Percentiles rank a stretch among this genome's conserved stretches.
Conservation (phyloP, 2,888 invertebrate species). For the Teleiodes luculella region DNA sequence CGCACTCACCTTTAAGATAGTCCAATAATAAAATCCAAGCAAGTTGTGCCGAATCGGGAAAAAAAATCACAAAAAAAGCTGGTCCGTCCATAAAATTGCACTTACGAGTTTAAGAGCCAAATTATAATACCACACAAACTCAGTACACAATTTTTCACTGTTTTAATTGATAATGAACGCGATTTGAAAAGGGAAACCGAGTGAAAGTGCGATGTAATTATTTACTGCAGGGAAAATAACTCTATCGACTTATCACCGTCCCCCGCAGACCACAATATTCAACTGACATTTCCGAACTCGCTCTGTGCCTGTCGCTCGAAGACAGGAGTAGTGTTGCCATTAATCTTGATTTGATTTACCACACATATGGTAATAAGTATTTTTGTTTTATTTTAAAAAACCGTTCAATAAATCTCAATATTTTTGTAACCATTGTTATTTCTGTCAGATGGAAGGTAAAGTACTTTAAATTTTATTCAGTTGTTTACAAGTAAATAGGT, state of each 20-base stretch:
- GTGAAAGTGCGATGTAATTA: slow-evolving; percentile 58
- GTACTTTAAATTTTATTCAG: too few relatives aligned
- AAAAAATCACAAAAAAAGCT: slow-evolving; percentile 53
- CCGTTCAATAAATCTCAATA: too few relatives aligned
- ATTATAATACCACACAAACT: slow-evolving; percentile 20
- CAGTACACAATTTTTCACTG: slow-evolving; percentile 12
- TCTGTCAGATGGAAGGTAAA: too few relatives aligned
- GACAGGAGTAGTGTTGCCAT: slow-evolving; percentile 29
- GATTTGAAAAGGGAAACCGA: slow-evolving; percentile 35
- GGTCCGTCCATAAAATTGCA: slow-evolving; percentile 47
- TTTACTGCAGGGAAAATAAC: slow-evolving; percentile 36
- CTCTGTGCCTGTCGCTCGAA: not conserved
- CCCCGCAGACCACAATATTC: slow-evolving; percentile 57
- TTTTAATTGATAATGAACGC: slow-evolving; percentile 35
- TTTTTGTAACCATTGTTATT: too few relatives aligned
- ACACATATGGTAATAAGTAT: too few relatives aligned
- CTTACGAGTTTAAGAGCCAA: slow-evolving; percentile 33
- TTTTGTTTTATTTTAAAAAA: too few relatives aligned
- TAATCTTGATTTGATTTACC: too few relatives aligned
- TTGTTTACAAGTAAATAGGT: too few relatives aligned
- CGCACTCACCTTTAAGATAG: slow-evolving; percentile 49
- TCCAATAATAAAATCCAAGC: slow-evolving; percentile 35
- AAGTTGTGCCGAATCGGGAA: slow-evolving; percentile 47
- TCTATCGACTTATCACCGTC: slow-evolving; percentile 33
- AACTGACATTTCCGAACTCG: slow-evolving; percentile 42